Evolutionary conservation across 2,113 vertebrate genomes (phyloP).

Genomic region (Sigmodon hispidus): DNA sequence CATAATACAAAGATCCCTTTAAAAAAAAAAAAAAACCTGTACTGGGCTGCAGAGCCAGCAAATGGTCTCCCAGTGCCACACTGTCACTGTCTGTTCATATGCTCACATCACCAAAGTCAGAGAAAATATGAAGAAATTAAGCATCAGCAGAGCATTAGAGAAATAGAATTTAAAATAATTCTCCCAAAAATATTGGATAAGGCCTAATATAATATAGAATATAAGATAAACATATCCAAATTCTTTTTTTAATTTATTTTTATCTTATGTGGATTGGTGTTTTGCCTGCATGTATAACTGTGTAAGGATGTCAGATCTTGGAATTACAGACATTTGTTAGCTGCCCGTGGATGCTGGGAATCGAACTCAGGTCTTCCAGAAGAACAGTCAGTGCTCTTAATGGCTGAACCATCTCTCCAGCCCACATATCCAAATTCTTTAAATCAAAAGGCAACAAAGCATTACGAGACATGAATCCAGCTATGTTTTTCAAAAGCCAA

Average conservation of each 20-base stretch:
- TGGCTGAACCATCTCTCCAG: too few relatives aligned
- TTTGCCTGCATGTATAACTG: too few relatives aligned
- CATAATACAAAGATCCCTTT: conserved; percentile 1
- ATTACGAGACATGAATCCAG: neutral
- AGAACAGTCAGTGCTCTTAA: too few relatives aligned
- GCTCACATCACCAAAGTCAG: neutral
- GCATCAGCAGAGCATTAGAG: neutral
- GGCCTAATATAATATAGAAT: neutral
- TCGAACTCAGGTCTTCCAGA: too few relatives aligned
- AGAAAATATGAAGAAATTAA: conserved; percentile 3
- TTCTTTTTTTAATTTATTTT: too few relatives aligned
- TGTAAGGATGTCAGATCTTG: too few relatives aligned
- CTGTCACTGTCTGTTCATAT: neutral
- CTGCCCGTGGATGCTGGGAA: too few relatives aligned
- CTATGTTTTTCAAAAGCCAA: conserved; percentile 37
- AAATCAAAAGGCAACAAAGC: neutral
- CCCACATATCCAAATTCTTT: neutral
- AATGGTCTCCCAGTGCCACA: neutral
- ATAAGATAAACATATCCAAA: neutral
- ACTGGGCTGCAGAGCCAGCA: neutral
- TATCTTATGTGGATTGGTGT: too few relatives aligned
- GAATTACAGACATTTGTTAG: too few relatives aligned
- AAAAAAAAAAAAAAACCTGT: neutral
- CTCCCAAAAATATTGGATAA: neutral
- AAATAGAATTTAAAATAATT: neutral